Conservation (phyloP, 1,140 invertebrate genomes). For the Gonioctena quinquepunctata region DNA sequence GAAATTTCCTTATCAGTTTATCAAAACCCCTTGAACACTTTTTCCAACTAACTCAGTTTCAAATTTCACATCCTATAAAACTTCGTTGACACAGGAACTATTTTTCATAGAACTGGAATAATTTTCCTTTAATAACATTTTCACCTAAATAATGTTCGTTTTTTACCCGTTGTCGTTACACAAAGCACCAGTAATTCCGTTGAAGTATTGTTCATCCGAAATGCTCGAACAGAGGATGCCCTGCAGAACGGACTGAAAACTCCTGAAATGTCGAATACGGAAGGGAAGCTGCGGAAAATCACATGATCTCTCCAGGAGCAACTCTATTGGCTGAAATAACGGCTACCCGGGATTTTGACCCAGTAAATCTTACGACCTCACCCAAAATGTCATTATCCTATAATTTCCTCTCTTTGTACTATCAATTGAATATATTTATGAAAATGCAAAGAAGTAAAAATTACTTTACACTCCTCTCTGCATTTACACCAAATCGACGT, state of each 20-base stretch:
- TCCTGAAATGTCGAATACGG: slow-evolving; percentile 11
- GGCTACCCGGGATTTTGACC: slow-evolving; percentile 55
- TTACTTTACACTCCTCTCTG: too few relatives aligned
- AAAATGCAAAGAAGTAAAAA: too few relatives aligned
- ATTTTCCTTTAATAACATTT: background rate
- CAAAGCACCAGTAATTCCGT: background rate
- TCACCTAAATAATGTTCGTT: background rate
- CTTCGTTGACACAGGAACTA: too few relatives aligned
- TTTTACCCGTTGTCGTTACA: background rate
- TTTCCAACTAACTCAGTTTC: background rate
- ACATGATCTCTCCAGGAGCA: slow-evolving; percentile 39
- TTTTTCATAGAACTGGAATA: background rate
- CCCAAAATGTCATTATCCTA: slow-evolving; percentile 31
- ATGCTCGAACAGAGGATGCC: background rate
- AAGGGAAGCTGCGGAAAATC: slow-evolving; percentile 51
- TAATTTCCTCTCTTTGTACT: too few relatives aligned
- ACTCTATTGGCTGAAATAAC: slow-evolving; percentile 39
- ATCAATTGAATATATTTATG: background rate
- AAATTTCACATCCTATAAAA: too few relatives aligned
- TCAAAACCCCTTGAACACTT: background rate
- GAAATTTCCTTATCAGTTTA: background rate
- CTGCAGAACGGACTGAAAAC: background rate
- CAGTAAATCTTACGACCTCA: slow-evolving; percentile 53
- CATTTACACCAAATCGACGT: too few relatives aligned
- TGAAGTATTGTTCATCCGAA: background rate